Conservation (phyloP, 37 sponge, comb jelly and placozoan species). For the Spongilla lacustris region DNA sequence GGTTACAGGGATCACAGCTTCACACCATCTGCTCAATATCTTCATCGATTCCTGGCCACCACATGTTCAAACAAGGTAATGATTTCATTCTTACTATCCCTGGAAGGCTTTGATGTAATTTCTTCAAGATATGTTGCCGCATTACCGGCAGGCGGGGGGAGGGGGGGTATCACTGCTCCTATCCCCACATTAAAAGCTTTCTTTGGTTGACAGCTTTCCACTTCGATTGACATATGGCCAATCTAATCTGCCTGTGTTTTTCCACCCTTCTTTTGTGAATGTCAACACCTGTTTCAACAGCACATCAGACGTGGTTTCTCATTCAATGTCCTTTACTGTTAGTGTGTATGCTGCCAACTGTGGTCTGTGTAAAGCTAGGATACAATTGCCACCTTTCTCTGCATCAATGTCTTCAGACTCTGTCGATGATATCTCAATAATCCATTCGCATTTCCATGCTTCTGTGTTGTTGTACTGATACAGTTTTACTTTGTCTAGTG, state of each 20-base stretch:
- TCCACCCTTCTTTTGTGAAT: conserved; percentile 21
- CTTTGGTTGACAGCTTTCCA: neutral
- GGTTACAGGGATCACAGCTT: neutral
- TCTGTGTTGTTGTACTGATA: conserved; percentile 29
- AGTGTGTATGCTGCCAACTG: conserved; percentile 9
- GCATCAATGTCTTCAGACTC: neutral
- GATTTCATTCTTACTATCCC: conserved; percentile 20
- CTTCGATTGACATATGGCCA: neutral
- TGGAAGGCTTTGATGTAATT: conserved; percentile 3
- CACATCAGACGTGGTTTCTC: conserved; percentile 19
- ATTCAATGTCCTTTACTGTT: neutral
- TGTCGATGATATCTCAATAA: conserved; percentile 27
- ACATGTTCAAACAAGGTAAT: conserved; percentile 7
- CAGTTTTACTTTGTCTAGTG: too few relatives aligned
- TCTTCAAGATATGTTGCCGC: conserved; percentile 2
- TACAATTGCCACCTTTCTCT: neutral
- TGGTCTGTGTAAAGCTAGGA: neutral
- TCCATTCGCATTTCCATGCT: conserved; percentile 58
- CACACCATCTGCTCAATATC: conserved; percentile 3
- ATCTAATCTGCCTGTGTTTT: neutral
- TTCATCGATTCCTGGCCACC: conserved; percentile 41
- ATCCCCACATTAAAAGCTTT: neutral
- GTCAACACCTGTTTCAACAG: conserved; percentile 43
- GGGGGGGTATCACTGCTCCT: neutral
- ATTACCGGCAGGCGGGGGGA: too few relatives aligned